Percentiles rank a stretch among this genome's conserved stretches.
These are phyloP conservation scores for Carterocephalus palaemon DNA, from an alignment of 2,888 invertebrate species.

Conservation along the genomic window DNA sequence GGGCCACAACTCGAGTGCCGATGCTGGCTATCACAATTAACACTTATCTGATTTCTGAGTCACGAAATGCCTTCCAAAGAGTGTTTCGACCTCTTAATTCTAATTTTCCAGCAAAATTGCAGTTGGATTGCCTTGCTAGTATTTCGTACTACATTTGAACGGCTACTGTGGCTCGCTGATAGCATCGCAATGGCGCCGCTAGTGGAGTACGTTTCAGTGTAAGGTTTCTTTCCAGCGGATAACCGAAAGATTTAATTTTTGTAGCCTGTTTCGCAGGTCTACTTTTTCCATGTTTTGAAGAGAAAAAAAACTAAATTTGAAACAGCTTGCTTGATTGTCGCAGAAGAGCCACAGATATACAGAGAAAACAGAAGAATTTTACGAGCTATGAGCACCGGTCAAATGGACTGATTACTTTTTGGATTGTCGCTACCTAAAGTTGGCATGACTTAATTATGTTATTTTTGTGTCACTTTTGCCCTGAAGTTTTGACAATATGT, in stretches of 20 bases:
- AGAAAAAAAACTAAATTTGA: too few species aligned
- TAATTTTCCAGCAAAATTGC: constrained; percentile 21
- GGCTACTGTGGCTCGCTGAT: constrained; percentile 18
- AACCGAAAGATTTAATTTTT: neutral
- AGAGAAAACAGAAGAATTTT: too few species aligned
- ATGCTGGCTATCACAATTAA: constrained; percentile 12
- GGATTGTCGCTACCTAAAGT: too few species aligned
- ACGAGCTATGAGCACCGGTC: too few species aligned
- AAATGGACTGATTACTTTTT: too few species aligned
- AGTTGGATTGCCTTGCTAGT: constrained; percentile 16
- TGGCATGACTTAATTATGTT: too few species aligned
- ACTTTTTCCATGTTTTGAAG: too few species aligned
- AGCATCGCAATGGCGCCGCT: constrained; percentile 11
- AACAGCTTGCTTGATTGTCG: too few species aligned
- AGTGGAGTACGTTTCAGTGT: constrained; percentile 3
- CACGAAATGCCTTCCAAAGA: constrained; percentile 12
- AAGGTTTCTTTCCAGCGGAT: constrained; percentile 6
- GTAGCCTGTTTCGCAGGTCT: too few species aligned
- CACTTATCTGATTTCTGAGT: constrained; percentile 13
- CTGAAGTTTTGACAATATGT: too few species aligned
- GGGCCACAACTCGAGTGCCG: constrained; percentile 1
- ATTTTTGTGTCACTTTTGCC: too few species aligned
- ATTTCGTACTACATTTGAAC: constrained; percentile 17
- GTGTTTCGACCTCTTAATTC: constrained; percentile 21
- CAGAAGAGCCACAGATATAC: too few species aligned